Evolutionary conservation across 2,888 invertebrate genomes (phyloP).

Genomic region (Cancer borealis): DNA sequence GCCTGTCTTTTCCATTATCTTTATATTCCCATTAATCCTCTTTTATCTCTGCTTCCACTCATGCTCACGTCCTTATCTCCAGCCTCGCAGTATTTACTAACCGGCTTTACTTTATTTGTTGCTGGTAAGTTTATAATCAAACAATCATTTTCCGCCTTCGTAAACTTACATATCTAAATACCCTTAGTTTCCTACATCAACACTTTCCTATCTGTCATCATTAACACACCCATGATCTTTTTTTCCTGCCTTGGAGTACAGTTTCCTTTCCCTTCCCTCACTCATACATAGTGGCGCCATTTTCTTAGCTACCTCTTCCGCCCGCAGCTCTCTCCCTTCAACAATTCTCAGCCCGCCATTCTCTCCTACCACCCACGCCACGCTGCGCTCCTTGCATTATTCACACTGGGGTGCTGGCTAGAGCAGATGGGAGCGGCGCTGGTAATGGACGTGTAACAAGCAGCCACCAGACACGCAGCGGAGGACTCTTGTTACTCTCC

Average conservation of each 20-base stretch:
- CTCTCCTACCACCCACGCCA: not conserved
- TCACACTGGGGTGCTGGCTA: not conserved
- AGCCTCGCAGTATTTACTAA: not conserved
- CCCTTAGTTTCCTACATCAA: not conserved
- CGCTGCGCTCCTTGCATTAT: constrained; percentile 13
- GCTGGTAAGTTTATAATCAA: not conserved
- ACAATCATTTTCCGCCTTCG: not conserved
- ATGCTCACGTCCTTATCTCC: constrained; percentile 12
- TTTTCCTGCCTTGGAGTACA: not conserved
- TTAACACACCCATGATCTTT: not conserved
- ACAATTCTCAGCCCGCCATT: not conserved
- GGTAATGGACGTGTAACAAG: constrained; percentile 26
- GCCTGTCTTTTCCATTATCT: not conserved
- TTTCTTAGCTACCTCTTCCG: not conserved
- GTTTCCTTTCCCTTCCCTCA: not conserved
- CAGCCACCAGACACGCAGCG: constrained; percentile 21
- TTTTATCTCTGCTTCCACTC: constrained; percentile 9
- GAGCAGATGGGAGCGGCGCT: not conserved
- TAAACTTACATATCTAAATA: not conserved
- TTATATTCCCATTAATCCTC: not conserved
- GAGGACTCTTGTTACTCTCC: constrained; percentile 18
- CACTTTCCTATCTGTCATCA: not conserved
- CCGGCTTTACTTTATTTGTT: not conserved
- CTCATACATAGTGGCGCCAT: not conserved
- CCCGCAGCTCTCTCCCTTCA: not conserved